These are phyloP conservation scores for Oreochromis spilurus DNA, from an alignment of 2,113 vertebrate species.

Conservation along the genomic window DNA sequence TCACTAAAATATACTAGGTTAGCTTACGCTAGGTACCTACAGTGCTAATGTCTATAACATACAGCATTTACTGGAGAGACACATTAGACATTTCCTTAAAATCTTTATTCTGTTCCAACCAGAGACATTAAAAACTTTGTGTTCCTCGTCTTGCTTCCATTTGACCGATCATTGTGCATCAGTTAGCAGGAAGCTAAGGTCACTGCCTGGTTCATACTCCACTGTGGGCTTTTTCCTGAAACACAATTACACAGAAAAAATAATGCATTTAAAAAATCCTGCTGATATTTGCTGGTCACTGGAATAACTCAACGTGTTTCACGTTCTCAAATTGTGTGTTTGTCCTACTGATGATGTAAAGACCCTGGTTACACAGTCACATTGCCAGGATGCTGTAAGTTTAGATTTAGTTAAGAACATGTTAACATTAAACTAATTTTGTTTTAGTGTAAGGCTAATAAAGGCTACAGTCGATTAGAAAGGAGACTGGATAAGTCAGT, in stretches of 20 bases:
- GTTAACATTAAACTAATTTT: background rate
- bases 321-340: background rate
- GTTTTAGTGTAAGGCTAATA: background rate
- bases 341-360: background rate
- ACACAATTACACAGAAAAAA: background rate
- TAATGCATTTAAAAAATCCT: background rate
- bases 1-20: background rate
- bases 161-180: constrained; percentile 23
- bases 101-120: background rate
- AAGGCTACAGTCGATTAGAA: background rate
- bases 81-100: background rate
- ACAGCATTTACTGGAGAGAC: background rate
- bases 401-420: background rate
- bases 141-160: background rate
- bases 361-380: background rate
- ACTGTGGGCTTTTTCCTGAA: constrained; percentile 72
- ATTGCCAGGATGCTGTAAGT: background rate
- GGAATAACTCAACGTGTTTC: background rate
- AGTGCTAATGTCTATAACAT: background rate
- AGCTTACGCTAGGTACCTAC: background rate
- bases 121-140: background rate
- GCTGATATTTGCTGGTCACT: background rate
- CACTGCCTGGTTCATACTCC: constrained; percentile 78
- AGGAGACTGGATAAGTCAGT: background rate
- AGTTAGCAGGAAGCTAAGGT: constrained; percentile 81